A percentile compares a stretch with the other conserved stretches of the same genome.
phyloP scores from a whole-genome alignment of 2,113 vertebrate genomes.

The Progne subis region DNA sequence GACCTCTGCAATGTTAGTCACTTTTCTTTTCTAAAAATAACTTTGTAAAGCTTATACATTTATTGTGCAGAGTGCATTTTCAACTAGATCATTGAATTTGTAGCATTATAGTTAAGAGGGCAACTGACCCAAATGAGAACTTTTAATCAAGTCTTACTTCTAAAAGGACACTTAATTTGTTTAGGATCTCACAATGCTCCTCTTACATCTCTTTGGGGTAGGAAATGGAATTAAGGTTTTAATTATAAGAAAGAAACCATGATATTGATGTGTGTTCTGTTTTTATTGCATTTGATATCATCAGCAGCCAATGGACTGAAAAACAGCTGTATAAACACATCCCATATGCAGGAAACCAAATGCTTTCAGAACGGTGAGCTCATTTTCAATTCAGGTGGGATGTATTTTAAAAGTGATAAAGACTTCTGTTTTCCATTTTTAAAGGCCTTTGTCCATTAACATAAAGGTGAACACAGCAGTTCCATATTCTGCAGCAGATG shows the following conservation, averaged over 20 bases:
- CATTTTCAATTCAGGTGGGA: neutral
- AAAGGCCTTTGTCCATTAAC: neutral
- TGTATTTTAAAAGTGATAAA: neutral
- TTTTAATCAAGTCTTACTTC: neutral
- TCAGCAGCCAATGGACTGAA: neutral
- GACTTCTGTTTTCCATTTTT: neutral
- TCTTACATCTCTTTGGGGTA: neutral
- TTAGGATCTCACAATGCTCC: neutral
- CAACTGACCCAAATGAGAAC: neutral
- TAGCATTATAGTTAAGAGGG: neutral
- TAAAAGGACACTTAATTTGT: neutral
- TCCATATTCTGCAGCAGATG: neutral
- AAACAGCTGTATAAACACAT: neutral
- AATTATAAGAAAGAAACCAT: neutral
- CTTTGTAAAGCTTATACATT: neutral
- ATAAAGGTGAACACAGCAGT: neutral
- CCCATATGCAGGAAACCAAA: neutral
- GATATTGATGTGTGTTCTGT: neutral
- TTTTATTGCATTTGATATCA: neutral
- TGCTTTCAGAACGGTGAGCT: neutral
- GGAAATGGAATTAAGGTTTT: neutral
- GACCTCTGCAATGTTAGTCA: neutral
- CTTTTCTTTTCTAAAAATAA: neutral
- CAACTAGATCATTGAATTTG: neutral
- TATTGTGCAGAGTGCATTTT: neutral